Conservation (phyloP, 2,113 vertebrate species). For the Urocolius indicus region DNA sequence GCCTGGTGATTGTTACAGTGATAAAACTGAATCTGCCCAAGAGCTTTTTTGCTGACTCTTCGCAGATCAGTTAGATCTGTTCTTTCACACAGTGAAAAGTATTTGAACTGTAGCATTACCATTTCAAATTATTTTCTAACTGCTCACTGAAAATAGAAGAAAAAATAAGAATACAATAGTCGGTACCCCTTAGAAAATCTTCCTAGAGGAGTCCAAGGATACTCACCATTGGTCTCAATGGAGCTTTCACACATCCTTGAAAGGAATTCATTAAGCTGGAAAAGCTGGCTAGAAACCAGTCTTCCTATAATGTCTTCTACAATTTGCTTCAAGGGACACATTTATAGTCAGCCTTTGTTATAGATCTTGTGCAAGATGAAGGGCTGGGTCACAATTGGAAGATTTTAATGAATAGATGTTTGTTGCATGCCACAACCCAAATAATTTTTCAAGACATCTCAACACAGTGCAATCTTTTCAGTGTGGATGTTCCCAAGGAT, state of each 20-base stretch:
- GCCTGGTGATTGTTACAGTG: background rate
- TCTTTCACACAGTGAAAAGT: background rate
- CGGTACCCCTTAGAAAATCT: background rate
- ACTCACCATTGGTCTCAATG: constrained; percentile 44
- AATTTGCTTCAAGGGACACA: constrained; percentile 67
- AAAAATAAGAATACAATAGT: constrained; percentile 19
- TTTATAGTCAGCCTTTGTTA: constrained; percentile 57
- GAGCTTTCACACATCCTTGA: constrained; percentile 54
- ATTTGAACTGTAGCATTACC: background rate
- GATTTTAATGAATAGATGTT: constrained; percentile 54
- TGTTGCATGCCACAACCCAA: constrained; percentile 36
- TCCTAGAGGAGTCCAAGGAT: constrained; percentile 29
- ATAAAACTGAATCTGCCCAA: background rate
- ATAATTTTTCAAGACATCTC: constrained; percentile 49
- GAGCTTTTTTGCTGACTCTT: constrained; percentile 9
- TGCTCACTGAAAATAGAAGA: constrained; percentile 26
- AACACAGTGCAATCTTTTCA: background rate
- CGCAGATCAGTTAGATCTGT: background rate
- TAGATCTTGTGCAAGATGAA: constrained; percentile 49
- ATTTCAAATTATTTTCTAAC: background rate
- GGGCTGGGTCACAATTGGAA: constrained; percentile 47
- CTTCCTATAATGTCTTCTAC: constrained; percentile 55
- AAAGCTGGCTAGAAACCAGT: constrained; percentile 46
- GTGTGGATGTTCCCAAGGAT: background rate
- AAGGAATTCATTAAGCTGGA: constrained; percentile 56